Evolutionary conservation across 2,888 invertebrate genomes (phyloP).

Genomic region (Drosophila multiciliata): DNA sequence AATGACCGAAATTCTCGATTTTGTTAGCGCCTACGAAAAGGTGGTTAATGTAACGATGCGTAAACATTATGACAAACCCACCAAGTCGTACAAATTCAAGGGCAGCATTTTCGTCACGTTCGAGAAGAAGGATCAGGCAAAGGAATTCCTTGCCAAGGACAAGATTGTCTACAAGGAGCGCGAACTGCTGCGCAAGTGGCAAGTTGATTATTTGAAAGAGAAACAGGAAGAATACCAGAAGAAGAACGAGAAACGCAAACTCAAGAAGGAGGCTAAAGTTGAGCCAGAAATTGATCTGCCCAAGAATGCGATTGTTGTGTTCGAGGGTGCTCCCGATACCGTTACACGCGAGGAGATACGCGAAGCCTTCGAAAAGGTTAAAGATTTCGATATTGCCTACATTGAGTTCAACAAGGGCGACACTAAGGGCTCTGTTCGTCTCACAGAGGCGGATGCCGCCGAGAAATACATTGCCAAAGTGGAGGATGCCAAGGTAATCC

Average conservation of each 20-base stretch:
- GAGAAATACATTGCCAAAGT: slow-evolving; percentile 88
- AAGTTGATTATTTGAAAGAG: slow-evolving; percentile 88
- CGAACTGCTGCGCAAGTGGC: slow-evolving; percentile 89
- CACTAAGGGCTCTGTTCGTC: slow-evolving; percentile 89
- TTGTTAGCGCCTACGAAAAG: slow-evolving; percentile 89
- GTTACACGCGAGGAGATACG: slow-evolving; percentile 91
- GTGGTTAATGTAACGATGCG: slow-evolving; percentile 89
- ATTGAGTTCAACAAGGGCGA: slow-evolving; percentile 92
- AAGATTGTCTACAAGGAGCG: slow-evolving; percentile 89
- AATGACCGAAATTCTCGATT: slow-evolving; percentile 90
- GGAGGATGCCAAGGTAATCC: slow-evolving; percentile 87
- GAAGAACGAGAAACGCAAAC: slow-evolving; percentile 86
- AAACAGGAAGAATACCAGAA: slow-evolving; percentile 89
- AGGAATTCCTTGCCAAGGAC: slow-evolving; percentile 90
- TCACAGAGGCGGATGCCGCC: slow-evolving; percentile 89
- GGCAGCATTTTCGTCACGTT: slow-evolving; percentile 97
- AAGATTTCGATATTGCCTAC: slow-evolving; percentile 87
- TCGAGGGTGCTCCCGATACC: slow-evolving; percentile 87
- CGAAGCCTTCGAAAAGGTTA: slow-evolving; percentile 86
- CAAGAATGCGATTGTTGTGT: slow-evolving; percentile 90
- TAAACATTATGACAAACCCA: slow-evolving; percentile 87
- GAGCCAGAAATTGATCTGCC: slow-evolving; percentile 86
- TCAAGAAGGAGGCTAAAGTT: slow-evolving; percentile 72
- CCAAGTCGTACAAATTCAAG: slow-evolving; percentile 90
- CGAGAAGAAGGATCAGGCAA: slow-evolving; percentile 91